Base-by-base conservation (phyloP, 2,113 vertebrate species). In the Epinephelus moara region DNA sequence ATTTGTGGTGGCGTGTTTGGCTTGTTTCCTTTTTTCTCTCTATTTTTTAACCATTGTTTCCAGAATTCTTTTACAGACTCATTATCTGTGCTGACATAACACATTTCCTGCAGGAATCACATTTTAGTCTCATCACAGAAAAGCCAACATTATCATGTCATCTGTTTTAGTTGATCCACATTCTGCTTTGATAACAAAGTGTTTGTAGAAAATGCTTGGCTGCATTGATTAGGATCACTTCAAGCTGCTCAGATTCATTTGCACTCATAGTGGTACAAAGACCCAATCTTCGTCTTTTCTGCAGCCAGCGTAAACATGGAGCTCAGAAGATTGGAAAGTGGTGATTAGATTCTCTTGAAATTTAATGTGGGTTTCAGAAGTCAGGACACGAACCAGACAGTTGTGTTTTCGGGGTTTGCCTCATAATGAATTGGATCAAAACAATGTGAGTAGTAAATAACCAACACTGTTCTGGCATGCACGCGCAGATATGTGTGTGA, bases 181-280 rank as follows among this genome's bases (percentile, higher is more conserved):
- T 40, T 21, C 9, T n/a, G 17, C 49, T 50, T 17, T 17, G 49
- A 50, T 50, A 17, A 18, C 17, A 50, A 50, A 50, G 49, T 50
- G 15, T 50, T 50, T 17, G 49, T 6, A 50, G 49, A 18, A 18
- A 50, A 18, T 18, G 49, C 5, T 50, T 3, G 49, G 49, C 49
- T 5, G n/a, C 71, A 78, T 76, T 78, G 76, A 87, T 80, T 66
- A 74, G 75, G 23, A 68, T 77, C 68, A 77, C 59, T 63, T 76
- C 62, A 59, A 67, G 52, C 84, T 63, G 81, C 68, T 70, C 13
- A 2, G 23, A 61, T 79, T 82, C 45, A 68, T 84, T 86, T 81
- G 71, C 71, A 17, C 61, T 57, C 70, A 8, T 30, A 47, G 61
- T 45, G 9, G 30, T 5, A 45, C 57, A 69, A 70, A 37, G 56